phyloP scores from a whole-genome alignment of 2,113 vertebrate genomes.

The Petaurus breviceps region DNA sequence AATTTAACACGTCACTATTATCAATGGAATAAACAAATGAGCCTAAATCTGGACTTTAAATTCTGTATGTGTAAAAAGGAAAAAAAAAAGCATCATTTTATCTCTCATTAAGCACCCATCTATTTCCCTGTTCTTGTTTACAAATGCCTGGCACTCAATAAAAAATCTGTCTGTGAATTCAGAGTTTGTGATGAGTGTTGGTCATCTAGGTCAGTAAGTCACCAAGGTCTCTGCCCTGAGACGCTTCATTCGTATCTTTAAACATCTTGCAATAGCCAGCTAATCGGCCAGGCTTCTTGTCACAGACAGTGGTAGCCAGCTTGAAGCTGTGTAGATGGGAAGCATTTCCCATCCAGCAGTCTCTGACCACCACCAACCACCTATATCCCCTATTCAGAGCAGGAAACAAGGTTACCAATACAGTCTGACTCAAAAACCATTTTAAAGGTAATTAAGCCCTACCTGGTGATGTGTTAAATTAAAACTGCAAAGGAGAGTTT shows the following conservation, averaged over 20 bases:
- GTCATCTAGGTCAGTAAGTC: neutral
- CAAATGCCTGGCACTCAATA: neutral
- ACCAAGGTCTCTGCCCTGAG: neutral
- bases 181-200: neutral
- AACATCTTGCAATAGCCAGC: neutral
- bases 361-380: neutral
- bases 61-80: neutral
- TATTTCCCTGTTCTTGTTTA: neutral
- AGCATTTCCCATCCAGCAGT: neutral
- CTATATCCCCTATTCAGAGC: neutral
- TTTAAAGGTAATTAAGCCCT: neutral
- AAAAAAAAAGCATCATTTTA: neutral
- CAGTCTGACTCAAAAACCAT: neutral
- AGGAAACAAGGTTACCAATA: neutral
- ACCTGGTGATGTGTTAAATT: neutral
- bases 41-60: neutral
- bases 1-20: neutral
- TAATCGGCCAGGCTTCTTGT: neutral
- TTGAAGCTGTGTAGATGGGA: neutral
- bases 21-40: neutral
- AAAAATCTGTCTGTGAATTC: conserved; percentile 10
- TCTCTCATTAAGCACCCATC: conserved; percentile 6
- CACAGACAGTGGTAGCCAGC: neutral
- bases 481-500: neutral
- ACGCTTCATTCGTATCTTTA: neutral